Evolutionary conservation across 2,113 vertebrate species (phyloP).

Genomic region (Nesospiza acunhae): DNA sequence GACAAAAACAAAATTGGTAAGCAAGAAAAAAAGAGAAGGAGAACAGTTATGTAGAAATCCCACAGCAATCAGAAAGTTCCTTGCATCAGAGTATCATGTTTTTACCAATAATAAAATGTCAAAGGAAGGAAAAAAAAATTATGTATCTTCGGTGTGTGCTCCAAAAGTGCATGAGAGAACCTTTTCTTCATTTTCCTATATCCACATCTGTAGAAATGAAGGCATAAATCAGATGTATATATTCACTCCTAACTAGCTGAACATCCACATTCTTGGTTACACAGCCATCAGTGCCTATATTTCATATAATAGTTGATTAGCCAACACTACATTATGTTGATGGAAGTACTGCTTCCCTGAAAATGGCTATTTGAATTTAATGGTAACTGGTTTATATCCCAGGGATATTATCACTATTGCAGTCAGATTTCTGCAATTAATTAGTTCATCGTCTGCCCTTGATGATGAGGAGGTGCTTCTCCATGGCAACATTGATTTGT

Average conservation of each 20-base stretch:
- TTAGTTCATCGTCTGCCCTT: conserved; percentile 1
- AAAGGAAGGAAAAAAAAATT: not conserved
- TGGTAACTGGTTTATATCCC: not conserved
- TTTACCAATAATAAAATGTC: not conserved
- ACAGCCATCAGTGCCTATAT: not conserved
- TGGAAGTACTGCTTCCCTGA: not conserved
- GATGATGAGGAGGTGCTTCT: not conserved
- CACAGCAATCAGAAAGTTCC: not conserved
- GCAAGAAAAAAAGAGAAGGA: not conserved
- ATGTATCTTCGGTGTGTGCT: not conserved
- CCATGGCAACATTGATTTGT: conserved; percentile 43
- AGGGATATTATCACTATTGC: not conserved
- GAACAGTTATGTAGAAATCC: not conserved
- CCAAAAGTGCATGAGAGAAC: not conserved
- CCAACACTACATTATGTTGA: not conserved
- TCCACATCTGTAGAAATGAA: not conserved
- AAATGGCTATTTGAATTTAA: not conserved
- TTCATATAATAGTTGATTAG: not conserved
- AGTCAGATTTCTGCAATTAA: conserved; percentile 25
- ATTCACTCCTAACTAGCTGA: not conserved
- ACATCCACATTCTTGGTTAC: not conserved
- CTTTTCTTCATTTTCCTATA: not conserved
- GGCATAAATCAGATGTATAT: not conserved
- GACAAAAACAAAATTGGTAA: not conserved
- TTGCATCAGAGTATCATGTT: not conserved